These are phyloP conservation scores for Myxocyprinus asiaticus DNA, from an alignment of 2,113 vertebrate genomes.

Conservation along the genomic window DNA sequence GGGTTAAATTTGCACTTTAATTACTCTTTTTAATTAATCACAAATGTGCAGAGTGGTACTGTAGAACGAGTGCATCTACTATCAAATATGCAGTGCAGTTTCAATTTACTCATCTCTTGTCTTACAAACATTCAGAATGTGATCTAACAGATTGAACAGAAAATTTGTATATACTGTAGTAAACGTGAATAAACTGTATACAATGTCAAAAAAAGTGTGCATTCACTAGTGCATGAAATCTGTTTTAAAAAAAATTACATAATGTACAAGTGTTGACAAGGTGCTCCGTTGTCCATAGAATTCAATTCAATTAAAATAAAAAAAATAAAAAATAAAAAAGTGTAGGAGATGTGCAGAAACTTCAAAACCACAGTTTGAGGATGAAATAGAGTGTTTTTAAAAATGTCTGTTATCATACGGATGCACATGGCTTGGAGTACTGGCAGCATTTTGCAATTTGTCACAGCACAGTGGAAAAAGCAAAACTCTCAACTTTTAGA, in stretches of 20 bases:
- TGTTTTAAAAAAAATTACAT: constrained; percentile 16
- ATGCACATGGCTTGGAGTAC: constrained; percentile 48
- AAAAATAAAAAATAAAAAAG: neutral
- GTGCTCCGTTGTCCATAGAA: constrained; percentile 16
- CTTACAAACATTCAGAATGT: neutral
- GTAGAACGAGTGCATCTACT: neutral
- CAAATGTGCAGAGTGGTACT: neutral
- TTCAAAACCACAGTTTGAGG: constrained; percentile 42
- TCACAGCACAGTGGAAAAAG: constrained; percentile 43
- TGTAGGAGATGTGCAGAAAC: constrained; percentile 24
- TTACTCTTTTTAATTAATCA: constrained; percentile 38
- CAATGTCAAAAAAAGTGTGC: neutral
- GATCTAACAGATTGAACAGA: neutral
- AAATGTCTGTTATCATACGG: constrained; percentile 52
- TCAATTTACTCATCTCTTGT: neutral
- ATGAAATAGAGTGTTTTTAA: constrained; percentile 49
- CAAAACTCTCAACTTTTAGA: constrained; percentile 16
- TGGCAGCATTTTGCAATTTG: constrained; percentile 49
- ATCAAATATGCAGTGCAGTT: neutral
- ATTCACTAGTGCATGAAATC: constrained; percentile 9
- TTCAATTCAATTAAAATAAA: constrained; percentile 53
- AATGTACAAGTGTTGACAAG: constrained; percentile 40
- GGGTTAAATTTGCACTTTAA: constrained; percentile 37
- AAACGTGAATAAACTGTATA: constrained; percentile 3
- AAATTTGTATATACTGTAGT: neutral